These are phyloP conservation scores for Masnerella sp. DNA, from an alignment of 2,888 invertebrate genomes.

Conservation along the genomic window DNA sequence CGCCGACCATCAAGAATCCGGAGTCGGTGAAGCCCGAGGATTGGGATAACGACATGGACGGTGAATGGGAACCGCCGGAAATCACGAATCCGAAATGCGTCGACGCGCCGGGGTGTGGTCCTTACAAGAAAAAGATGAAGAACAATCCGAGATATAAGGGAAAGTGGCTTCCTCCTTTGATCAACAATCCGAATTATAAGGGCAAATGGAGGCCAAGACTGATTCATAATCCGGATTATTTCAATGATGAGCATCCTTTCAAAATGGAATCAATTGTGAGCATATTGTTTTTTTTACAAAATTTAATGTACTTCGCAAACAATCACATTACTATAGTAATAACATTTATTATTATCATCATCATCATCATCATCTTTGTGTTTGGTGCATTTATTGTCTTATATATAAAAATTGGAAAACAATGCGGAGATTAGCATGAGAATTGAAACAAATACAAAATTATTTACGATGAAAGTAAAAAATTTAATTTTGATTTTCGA, in stretches of 20 bases:
- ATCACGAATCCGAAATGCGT: slow-evolving; percentile 93
- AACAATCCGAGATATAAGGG: slow-evolving; percentile 96
- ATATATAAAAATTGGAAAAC: too few relatives aligned
- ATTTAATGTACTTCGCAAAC: too few relatives aligned
- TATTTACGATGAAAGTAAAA: too few relatives aligned
- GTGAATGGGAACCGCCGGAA: slow-evolving; percentile 97
- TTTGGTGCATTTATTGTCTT: too few relatives aligned
- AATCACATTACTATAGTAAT: too few relatives aligned
- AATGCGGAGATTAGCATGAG: too few relatives aligned
- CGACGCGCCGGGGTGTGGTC: slow-evolving; percentile 90
- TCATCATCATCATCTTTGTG: too few relatives aligned
- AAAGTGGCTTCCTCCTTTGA: slow-evolving; percentile 92
- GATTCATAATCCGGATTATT: slow-evolving; percentile 95
- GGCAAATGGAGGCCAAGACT: slow-evolving; percentile 95
- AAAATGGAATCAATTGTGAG: slow-evolving; percentile 94
- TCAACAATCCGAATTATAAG: slow-evolving; percentile 95
- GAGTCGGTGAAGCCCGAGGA: slow-evolving; percentile 92
- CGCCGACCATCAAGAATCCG: slow-evolving; percentile 91
- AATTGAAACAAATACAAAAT: too few relatives aligned
- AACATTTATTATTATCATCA: too few relatives aligned
- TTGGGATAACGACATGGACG: slow-evolving; percentile 99
- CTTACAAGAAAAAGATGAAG: slow-evolving; percentile 90
- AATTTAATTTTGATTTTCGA: too few relatives aligned
- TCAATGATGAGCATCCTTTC: slow-evolving; percentile 94
- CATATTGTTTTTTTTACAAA: too few relatives aligned